Percentiles rank a stretch among this genome's conserved stretches.
Evolutionary conservation across 2,113 vertebrate genomes (phyloP).

Genomic region (Mus spicilegus): DNA sequence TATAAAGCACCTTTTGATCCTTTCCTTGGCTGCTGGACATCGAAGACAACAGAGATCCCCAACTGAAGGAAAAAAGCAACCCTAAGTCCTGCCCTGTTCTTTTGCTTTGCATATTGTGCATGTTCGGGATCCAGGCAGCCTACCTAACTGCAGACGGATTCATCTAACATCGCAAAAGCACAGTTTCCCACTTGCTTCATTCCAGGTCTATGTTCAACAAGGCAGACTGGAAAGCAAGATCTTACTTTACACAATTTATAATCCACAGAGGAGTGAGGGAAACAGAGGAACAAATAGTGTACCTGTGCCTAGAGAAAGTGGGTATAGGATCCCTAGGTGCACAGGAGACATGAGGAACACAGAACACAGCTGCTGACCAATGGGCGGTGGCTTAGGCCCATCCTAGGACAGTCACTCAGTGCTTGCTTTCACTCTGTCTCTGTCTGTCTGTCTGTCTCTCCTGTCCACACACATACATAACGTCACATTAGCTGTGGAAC

Average conservation of each 20-base stretch:
- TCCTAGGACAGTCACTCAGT: background rate
- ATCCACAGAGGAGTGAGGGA: background rate
- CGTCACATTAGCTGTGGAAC: background rate
- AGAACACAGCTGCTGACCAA: background rate
- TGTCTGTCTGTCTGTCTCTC: background rate
- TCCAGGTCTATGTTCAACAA: background rate
- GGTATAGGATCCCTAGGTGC: background rate
- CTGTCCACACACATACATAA: background rate
- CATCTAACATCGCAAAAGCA: background rate
- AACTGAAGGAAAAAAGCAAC: background rate
- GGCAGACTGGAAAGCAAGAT: background rate
- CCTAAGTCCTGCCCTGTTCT: background rate
- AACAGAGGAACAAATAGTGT: background rate
- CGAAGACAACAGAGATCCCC: background rate
- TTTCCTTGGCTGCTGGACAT: background rate
- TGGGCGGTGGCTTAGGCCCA: background rate
- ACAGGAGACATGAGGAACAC: background rate
- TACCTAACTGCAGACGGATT: background rate
- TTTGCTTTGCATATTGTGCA: background rate
- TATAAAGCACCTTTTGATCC: background rate
- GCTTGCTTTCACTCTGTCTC: background rate
- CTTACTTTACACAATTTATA: background rate
- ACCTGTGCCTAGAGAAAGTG: background rate
- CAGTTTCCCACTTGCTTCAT: background rate
- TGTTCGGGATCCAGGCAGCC: background rate